phyloP scores from a whole-genome alignment of 2,888 invertebrate genomes.

The Digitonthophagus gazella region DNA sequence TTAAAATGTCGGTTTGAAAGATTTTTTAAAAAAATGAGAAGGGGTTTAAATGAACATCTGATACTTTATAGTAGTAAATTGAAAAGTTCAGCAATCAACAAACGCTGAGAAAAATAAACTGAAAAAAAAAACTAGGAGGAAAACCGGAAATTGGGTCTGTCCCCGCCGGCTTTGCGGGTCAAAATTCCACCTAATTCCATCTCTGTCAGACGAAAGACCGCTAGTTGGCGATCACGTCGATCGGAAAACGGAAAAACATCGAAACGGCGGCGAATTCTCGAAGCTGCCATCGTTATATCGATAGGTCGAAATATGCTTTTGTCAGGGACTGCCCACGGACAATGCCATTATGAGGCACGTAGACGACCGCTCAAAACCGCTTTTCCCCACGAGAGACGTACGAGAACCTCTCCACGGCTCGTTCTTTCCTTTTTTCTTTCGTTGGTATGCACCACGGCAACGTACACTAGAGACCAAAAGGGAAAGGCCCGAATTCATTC shows the following conservation, averaged over 20 bases:
- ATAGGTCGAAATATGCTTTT: background rate
- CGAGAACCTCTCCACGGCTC: background rate
- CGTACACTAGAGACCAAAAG: no score
- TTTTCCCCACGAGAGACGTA: background rate
- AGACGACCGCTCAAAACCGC: background rate
- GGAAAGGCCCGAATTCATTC: no score
- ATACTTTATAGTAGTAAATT: background rate
- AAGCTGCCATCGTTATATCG: background rate
- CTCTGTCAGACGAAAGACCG: background rate
- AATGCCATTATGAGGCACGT: background rate
- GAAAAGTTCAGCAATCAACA: background rate
- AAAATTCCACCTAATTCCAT: background rate
- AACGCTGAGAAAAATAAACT: background rate
- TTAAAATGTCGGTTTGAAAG: background rate
- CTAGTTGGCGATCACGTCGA: background rate
- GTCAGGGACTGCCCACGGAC: background rate
- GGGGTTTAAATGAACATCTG: no score
- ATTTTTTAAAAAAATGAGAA: background rate
- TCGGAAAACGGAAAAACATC: background rate
- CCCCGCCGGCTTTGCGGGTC: background rate
- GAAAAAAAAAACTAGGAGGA: background rate
- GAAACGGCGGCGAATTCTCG: background rate
- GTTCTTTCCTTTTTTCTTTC: no score
- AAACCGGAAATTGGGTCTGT: background rate
- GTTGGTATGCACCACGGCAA: no score